Evolutionary conservation across 2,113 vertebrate genomes (phyloP).

Genomic region (Daubentonia madagascariensis): DNA sequence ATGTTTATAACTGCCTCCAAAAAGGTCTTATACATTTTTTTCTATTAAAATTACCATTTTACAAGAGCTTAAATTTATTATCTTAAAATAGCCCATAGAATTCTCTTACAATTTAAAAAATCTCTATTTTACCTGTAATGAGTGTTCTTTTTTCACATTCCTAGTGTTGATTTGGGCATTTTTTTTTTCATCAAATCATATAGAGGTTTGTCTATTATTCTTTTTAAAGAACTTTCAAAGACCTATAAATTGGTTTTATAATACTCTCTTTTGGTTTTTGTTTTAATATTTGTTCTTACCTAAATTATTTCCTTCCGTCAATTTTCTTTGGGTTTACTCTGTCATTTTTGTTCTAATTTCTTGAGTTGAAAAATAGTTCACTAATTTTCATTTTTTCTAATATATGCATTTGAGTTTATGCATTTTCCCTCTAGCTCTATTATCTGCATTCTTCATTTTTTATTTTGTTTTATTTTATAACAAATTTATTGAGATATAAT

Average conservation of each 20-base stretch:
- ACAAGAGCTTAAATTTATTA: neutral
- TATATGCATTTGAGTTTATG: neutral
- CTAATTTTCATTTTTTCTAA: neutral
- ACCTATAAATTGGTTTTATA: neutral
- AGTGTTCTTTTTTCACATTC: neutral
- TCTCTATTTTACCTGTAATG: neutral
- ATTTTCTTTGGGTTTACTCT: neutral
- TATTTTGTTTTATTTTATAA: neutral
- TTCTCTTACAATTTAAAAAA: neutral
- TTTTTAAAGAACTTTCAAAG: neutral
- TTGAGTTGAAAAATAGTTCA: neutral
- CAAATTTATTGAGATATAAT: neutral
- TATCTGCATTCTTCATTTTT: neutral
- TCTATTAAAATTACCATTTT: neutral
- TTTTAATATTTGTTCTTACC: neutral
- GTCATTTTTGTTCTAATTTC: neutral
- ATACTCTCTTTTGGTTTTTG: neutral
- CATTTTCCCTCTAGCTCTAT: neutral
- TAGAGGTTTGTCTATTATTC: neutral
- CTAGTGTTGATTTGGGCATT: neutral
- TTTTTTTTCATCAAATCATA: neutral
- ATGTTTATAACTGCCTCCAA: neutral
- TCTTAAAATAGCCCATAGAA: neutral
- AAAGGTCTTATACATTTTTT: neutral
- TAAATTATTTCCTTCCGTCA: neutral